phyloP scores from a whole-genome alignment of 2,888 invertebrate species.

The Hoplodrina blanda region DNA sequence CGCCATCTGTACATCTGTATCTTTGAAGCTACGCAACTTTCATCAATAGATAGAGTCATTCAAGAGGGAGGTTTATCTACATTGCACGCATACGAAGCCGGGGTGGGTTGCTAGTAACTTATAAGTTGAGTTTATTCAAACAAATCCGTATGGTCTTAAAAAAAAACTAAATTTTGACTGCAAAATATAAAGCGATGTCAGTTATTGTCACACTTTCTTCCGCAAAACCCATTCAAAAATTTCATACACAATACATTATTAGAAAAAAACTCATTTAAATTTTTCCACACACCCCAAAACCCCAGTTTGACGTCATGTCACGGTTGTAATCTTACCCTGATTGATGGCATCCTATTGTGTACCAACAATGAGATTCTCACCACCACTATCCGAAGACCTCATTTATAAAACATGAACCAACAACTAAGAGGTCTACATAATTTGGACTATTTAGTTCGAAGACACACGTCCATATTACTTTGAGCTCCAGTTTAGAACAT shows the following conservation, averaged over 20 bases:
- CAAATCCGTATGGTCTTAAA: no score
- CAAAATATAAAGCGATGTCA: not conserved
- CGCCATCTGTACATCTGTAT: no score
- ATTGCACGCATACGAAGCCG: no score
- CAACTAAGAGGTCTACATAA: conserved; percentile 23
- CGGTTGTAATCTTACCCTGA: conserved; percentile 75
- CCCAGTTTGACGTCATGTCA: conserved; percentile 72
- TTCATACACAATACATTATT: conserved; percentile 30
- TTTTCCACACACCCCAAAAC: conserved; percentile 67
- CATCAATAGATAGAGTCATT: no score
- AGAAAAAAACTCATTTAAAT: conserved; percentile 67
- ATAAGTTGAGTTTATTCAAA: no score
- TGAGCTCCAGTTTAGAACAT: conserved; percentile 48
- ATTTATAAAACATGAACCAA: not conserved
- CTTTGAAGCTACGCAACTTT: no score
- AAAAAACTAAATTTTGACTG: no score
- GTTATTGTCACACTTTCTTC: not conserved
- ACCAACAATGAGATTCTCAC: conserved; percentile 52
- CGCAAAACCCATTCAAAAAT: not conserved
- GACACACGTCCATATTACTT: conserved; percentile 29
- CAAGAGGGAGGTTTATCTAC: no score
- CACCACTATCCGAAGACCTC: conserved; percentile 40
- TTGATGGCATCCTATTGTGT: conserved; percentile 73
- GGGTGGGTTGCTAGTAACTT: no score
- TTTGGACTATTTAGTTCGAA: conserved; percentile 40